Evolutionary conservation across 2,888 invertebrate genomes (phyloP).

Genomic region (Allygus modestus): DNA sequence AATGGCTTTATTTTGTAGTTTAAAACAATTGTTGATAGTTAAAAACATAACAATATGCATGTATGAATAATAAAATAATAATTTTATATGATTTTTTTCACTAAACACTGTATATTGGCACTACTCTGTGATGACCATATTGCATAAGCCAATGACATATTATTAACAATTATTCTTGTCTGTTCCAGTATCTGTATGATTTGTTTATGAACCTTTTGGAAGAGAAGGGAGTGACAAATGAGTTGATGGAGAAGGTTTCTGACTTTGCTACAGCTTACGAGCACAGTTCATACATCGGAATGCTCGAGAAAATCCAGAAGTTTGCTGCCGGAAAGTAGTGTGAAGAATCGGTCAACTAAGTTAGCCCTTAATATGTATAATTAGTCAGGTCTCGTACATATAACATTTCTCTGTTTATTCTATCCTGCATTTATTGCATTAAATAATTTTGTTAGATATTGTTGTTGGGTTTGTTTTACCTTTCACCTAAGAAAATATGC

Average conservation of each 20-base stretch:
- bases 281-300: slow-evolving; percentile 92
- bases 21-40: no score
- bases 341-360: background rate
- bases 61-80: no score
- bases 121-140: no score
- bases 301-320: slow-evolving; percentile 91
- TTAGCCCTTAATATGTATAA: background rate
- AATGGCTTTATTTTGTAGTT: no score
- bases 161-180: background rate
- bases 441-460: slow-evolving; percentile 34
- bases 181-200: slow-evolving; percentile 93
- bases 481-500: no score
- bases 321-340: slow-evolving; percentile 83
- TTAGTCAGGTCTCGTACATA: slow-evolving; percentile 47
- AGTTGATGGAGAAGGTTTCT: slow-evolving; percentile 93
- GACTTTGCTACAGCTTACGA: slow-evolving; percentile 95
- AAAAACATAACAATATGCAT: no score
- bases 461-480: background rate
- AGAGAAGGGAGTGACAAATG: slow-evolving; percentile 96
- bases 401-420: slow-evolving; percentile 28
- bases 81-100: no score
- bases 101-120: no score
- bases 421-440: slow-evolving; percentile 42
- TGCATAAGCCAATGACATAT: no score
- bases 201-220: slow-evolving; percentile 96